Base-by-base conservation (phyloP, 2,888 invertebrate genomes). In the Conistra vaccinii region DNA sequence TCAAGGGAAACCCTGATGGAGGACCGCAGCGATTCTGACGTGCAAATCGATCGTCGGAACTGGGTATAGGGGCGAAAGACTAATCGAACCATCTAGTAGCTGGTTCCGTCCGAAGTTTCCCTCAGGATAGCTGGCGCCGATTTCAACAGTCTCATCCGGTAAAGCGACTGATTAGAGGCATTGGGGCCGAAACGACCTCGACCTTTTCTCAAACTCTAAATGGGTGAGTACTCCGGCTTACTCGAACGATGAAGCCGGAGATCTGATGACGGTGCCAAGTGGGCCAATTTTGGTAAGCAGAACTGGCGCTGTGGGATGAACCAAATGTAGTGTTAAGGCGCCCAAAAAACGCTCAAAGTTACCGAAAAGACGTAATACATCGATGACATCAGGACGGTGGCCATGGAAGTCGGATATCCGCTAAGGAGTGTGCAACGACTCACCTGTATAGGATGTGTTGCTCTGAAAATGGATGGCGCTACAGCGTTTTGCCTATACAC, bases 271-370 rank as follows among this genome's bases (percentile, higher is more conserved):
- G 96, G 96, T 97, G 96, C 97, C 97, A 96, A 97, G 97, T 97
- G 97, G 97, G 97, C 97, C 97, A 97, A 93, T 97, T 97, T 97
- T 97, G 97, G 97, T 97, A 97, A 97, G 97, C 97, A 97, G 97
- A 97, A 98, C 97, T 98, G 97, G 97, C 97, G 97, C 97, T 98
- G 97, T 97, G 97, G 97, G 97, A 97, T 98, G 97, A 97, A 98
- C 97, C 97, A 97, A 97, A 97, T 97, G 97, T 95, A 93, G 96
- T 97, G 97, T 97, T 97, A 97, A 97, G 97, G 97, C 96, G 97
- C 97, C 97, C 91, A 95, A 97, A 94, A 94, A 95, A 97, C 97
- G 97, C 97, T 91, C 89, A 92, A 87, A 85, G 91, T 35, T 87
- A 89, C 88, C 88, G 84, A 84, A 90, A 91, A 91, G 97, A 97